These are phyloP conservation scores for Hydrotaea cyrtoneurina DNA, from an alignment of 2,888 invertebrate genomes.

Conservation along the genomic window DNA sequence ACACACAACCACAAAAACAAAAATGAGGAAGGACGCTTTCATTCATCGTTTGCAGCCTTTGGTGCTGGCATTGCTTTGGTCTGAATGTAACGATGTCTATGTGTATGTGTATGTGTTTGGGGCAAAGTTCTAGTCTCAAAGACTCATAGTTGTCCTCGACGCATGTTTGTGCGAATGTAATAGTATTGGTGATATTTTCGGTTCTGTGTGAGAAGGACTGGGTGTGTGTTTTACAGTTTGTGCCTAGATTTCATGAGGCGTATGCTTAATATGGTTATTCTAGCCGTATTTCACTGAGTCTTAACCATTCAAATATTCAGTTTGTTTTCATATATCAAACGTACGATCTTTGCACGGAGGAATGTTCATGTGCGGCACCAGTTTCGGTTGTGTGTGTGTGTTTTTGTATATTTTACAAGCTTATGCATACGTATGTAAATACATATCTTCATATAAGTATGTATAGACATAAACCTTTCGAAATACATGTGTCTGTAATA, in stretches of 20 bases:
- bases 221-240: not conserved
- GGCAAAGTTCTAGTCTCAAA: conserved; percentile 35
- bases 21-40: not conserved
- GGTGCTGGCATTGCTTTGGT: not conserved
- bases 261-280: conserved; percentile 64
- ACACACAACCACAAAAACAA: too few relatives aligned
- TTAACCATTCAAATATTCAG: conserved; percentile 44
- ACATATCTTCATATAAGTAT: not conserved
- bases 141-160: conserved; percentile 53
- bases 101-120: not conserved
- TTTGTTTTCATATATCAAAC: conserved; percentile 23
- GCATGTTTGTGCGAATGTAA: conserved; percentile 30
- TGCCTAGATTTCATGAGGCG: conserved; percentile 55
- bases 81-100: too few relatives aligned
- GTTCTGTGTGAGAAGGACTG: not conserved
- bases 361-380: not conserved
- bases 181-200: conserved; percentile 35
- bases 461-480: not conserved
- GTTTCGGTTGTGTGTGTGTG: not conserved
- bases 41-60: conserved; percentile 34
- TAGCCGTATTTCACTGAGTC: conserved; percentile 58
- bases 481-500: too few relatives aligned
- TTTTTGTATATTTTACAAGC: not conserved
- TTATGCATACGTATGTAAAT: not conserved
- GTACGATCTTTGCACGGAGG: not conserved